Evolutionary conservation across 2,888 invertebrate genomes (phyloP).

Genomic region (Pseudanteris insignis): DNA sequence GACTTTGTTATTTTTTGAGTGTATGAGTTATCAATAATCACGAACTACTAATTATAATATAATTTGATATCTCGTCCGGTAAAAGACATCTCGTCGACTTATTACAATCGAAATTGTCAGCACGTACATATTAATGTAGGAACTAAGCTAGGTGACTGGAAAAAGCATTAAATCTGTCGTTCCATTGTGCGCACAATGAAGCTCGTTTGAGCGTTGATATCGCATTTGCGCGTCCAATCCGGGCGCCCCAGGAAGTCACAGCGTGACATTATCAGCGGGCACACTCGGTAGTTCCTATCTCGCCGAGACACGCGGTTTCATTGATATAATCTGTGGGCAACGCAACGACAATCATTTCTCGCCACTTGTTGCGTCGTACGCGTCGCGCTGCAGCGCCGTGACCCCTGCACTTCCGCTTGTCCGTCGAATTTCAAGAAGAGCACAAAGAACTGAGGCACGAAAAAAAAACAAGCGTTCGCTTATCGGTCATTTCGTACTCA

Average conservation of each 20-base stretch:
- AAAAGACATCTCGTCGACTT: too few species aligned
- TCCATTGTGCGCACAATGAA: slow-evolving; percentile 1
- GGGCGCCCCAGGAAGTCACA: slow-evolving; percentile 55
- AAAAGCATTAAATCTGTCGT: neutral
- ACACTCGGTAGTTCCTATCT: slow-evolving; percentile 54
- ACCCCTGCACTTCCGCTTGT: slow-evolving; percentile 17
- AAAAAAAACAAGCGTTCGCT: too few species aligned
- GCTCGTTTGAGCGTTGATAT: slow-evolving; percentile 8
- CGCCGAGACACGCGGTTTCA: slow-evolving; percentile 50
- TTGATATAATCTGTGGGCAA: slow-evolving; percentile 47
- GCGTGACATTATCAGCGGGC: slow-evolving; percentile 52
- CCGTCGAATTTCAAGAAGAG: too few species aligned
- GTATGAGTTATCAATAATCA: too few species aligned
- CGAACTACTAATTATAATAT: too few species aligned
- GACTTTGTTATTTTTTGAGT: too few species aligned
- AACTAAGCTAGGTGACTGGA: too few species aligned
- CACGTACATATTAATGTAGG: too few species aligned
- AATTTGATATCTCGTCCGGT: too few species aligned
- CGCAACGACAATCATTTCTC: slow-evolving; percentile 47
- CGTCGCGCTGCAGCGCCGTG: slow-evolving; percentile 4
- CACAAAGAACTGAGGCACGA: too few species aligned
- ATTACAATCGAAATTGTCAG: too few species aligned
- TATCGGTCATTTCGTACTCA: too few species aligned
- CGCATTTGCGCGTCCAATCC: slow-evolving; percentile 35
- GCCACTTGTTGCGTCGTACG: slow-evolving; percentile 46